These are phyloP conservation scores for Cyrtonyx montezumae DNA, from an alignment of 2,113 vertebrate species.

Conservation along the genomic window DNA sequence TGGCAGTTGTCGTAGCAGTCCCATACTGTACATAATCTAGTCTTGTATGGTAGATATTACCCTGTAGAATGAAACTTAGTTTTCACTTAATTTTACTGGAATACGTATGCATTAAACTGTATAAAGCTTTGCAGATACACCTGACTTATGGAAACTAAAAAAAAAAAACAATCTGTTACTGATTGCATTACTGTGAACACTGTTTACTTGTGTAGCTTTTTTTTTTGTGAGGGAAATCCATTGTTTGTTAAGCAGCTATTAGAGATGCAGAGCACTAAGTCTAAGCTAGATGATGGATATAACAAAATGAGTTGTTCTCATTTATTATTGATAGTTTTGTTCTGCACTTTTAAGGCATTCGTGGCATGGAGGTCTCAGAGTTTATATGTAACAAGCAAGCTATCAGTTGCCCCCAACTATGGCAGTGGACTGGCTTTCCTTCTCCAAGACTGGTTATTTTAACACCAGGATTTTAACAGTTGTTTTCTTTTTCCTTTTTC, in stretches of 20 bases:
- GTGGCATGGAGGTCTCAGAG: not conserved
- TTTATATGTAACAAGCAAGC: not conserved
- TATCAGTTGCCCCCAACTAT: not conserved
- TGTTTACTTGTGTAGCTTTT: slow-evolving; percentile 52
- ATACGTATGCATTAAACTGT: slow-evolving; percentile 53
- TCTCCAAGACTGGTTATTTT: slow-evolving; percentile 18
- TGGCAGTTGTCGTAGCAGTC: slow-evolving; percentile 45
- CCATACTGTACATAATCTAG: slow-evolving; percentile 47
- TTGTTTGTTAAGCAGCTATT: not conserved
- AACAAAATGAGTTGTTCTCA: slow-evolving; percentile 7
- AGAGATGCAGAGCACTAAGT: not conserved
- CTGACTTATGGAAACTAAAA: not conserved
- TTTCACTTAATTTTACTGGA: slow-evolving; percentile 63
- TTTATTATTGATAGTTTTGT: not conserved
- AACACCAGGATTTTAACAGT: slow-evolving; percentile 26
- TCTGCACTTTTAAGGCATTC: not conserved
- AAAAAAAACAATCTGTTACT: not conserved
- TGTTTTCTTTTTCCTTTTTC: not conserved
- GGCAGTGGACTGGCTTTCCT: slow-evolving; percentile 19
- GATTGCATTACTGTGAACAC: slow-evolving; percentile 50
- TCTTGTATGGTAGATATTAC: slow-evolving; percentile 27
- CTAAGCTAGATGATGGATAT: not conserved
- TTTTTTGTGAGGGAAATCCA: not conserved
- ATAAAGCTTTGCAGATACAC: slow-evolving; percentile 44
- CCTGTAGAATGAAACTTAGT: slow-evolving; percentile 31